Evolutionary conservation across 1,140 invertebrate genomes (phyloP).

Genomic region (Tribolium madens): DNA sequence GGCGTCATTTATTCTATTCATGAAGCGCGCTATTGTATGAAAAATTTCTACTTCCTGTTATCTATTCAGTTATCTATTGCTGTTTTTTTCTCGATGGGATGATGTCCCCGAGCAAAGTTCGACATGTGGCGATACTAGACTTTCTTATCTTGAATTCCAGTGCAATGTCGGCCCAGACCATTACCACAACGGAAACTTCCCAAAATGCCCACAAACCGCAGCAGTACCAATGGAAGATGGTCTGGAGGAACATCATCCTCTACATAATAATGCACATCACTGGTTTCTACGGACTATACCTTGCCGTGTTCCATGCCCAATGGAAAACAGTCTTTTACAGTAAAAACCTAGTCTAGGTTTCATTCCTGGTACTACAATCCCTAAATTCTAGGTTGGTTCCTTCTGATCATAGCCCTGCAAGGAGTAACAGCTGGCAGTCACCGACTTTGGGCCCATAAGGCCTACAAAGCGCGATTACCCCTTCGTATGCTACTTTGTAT

Average conservation of each 20-base stretch:
- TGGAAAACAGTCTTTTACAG: slow-evolving; percentile 50
- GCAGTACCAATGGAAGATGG: slow-evolving; percentile 59
- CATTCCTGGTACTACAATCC: too few species aligned
- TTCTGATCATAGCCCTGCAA: slow-evolving; percentile 58
- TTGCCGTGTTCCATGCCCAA: slow-evolving; percentile 33
- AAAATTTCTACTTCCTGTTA: too few species aligned
- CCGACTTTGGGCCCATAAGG: slow-evolving; percentile 87
- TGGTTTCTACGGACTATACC: slow-evolving; percentile 54
- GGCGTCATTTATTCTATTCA: background rate
- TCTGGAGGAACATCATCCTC: slow-evolving; percentile 58
- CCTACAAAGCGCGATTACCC: slow-evolving; percentile 89
- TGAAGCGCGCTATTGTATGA: background rate
- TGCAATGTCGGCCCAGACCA: background rate
- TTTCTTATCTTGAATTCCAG: background rate
- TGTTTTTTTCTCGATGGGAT: background rate
- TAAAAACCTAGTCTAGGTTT: slow-evolving; percentile 38
- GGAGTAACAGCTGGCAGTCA: slow-evolving; percentile 92
- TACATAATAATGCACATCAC: slow-evolving; percentile 53
- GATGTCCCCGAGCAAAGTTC: background rate
- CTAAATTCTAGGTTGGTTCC: background rate
- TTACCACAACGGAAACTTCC: background rate
- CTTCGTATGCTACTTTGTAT: slow-evolving; percentile 80
- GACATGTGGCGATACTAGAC: background rate
- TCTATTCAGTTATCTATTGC: background rate
- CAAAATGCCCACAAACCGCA: slow-evolving; percentile 28